phyloP scores from a whole-genome alignment of 2,113 vertebrate species.

The Lycaon pictus region DNA sequence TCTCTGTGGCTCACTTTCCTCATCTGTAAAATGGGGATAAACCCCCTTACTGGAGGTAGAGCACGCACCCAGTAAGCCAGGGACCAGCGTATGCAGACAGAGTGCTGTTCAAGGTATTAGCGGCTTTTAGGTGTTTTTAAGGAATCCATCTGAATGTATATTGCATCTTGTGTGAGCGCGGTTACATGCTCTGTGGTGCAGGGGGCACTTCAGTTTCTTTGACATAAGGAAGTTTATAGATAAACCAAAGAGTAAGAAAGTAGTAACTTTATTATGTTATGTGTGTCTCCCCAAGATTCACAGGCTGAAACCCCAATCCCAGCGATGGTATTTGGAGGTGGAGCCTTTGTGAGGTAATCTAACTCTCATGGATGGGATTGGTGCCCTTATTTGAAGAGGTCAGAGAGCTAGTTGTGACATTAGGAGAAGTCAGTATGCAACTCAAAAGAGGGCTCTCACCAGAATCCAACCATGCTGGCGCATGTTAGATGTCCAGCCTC shows the following conservation, averaged over 20 bases:
- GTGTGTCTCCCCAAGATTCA: not conserved
- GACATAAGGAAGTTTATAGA: not conserved
- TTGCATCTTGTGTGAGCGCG: not conserved
- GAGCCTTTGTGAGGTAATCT: not conserved
- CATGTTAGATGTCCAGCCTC: not conserved
- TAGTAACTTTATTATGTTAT: not conserved
- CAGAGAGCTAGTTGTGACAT: not conserved
- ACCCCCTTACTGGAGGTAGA: not conserved
- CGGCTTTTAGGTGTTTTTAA: not conserved
- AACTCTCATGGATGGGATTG: not conserved
- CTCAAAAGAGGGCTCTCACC: not conserved
- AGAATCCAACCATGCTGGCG: not conserved
- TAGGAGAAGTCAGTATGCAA: not conserved
- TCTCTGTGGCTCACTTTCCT: not conserved
- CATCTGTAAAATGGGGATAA: not conserved
- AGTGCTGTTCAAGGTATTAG: not conserved
- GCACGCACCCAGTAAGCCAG: not conserved
- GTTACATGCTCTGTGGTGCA: too few species aligned
- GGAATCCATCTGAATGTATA: not conserved
- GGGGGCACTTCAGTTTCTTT: not conserved
- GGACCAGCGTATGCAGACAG: not conserved
- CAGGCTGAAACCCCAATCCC: not conserved
- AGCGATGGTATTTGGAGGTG: not conserved
- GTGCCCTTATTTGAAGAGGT: not conserved
- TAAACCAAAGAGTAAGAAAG: not conserved